These are phyloP conservation scores for Galemys pyrenaicus DNA, from an alignment of 2,113 vertebrate genomes.

Conservation along the genomic window DNA sequence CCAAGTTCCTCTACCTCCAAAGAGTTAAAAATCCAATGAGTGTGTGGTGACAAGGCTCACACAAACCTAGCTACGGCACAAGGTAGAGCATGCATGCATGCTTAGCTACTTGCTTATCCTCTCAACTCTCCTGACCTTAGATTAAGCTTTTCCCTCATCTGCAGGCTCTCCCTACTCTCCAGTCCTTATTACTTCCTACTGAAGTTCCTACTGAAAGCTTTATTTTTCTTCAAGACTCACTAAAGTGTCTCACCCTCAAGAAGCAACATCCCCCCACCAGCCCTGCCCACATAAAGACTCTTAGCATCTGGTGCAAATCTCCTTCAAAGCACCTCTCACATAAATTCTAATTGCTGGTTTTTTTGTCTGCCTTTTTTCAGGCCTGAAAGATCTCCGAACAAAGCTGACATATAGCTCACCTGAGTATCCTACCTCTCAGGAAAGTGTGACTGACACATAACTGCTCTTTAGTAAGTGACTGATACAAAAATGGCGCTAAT, in stretches of 20 bases:
- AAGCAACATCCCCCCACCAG: no score
- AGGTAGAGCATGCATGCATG: fast-evolving
- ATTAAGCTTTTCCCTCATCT: neutral
- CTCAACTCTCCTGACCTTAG: neutral
- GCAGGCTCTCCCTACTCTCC: neutral
- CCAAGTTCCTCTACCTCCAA: neutral
- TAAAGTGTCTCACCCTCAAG: neutral
- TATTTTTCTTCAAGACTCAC: neutral
- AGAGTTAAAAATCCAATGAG: neutral
- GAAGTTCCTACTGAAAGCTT: neutral
- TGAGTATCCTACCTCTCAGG: neutral
- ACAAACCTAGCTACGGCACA: neutral
- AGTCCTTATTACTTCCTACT: neutral
- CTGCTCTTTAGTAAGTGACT: neutral
- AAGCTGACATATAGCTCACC: neutral
- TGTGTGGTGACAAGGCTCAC: neutral
- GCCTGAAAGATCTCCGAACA: neutral
- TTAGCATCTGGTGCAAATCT: neutral
- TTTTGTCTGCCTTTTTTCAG: neutral
- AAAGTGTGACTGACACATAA: neutral
- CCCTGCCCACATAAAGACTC: no score
- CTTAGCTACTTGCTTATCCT: neutral
- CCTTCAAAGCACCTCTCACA: neutral
- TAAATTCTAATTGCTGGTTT: neutral
- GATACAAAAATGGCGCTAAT: neutral